These are phyloP conservation scores for Myathropa florea DNA, from an alignment of 2,888 invertebrate genomes.

Conservation along the genomic window DNA sequence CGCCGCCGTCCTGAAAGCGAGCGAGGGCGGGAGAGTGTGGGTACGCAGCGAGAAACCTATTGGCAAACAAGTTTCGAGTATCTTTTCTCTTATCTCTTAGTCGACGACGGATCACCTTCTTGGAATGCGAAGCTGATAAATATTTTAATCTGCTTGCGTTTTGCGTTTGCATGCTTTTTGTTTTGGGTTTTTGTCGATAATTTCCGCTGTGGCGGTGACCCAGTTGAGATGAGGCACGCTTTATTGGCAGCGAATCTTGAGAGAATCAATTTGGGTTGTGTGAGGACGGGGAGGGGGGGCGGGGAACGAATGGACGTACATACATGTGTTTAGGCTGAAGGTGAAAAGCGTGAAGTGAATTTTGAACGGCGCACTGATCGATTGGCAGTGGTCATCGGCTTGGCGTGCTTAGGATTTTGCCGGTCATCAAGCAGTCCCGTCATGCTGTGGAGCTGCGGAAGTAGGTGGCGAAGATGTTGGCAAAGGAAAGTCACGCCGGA, in stretches of 20 bases:
- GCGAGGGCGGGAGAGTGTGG: neutral
- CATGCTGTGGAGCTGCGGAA: slow-evolving; percentile 6
- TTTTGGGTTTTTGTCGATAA: neutral
- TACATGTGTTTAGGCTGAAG: neutral
- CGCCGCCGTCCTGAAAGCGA: neutral
- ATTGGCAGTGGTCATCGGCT: slow-evolving; percentile 36
- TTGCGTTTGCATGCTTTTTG: neutral
- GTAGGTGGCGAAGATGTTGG: neutral
- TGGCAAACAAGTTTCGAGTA: slow-evolving; percentile 25
- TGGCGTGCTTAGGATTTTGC: neutral
- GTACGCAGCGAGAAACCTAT: slow-evolving; percentile 1
- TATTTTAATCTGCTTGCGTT: neutral
- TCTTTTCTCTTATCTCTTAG: neutral
- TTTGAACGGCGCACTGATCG: slow-evolving; percentile 12
- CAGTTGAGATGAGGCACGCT: slow-evolving; percentile 27
- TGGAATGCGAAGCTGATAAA: slow-evolving; percentile 36
- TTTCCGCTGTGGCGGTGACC: slow-evolving; percentile 20
- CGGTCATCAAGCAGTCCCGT: neutral
- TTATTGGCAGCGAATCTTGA: slow-evolving; percentile 24
- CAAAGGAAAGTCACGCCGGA: slow-evolving; percentile 13
- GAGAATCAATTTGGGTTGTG: slow-evolving; percentile 20
- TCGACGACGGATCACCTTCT: neutral
- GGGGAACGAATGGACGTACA: too few relatives aligned
- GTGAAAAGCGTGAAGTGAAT: slow-evolving; percentile 48
- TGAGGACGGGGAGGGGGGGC: neutral